These are phyloP conservation scores for Lindbergichthys nudifrons DNA, from an alignment of 2,797 vertebrate genomes.

Conservation along the genomic window DNA sequence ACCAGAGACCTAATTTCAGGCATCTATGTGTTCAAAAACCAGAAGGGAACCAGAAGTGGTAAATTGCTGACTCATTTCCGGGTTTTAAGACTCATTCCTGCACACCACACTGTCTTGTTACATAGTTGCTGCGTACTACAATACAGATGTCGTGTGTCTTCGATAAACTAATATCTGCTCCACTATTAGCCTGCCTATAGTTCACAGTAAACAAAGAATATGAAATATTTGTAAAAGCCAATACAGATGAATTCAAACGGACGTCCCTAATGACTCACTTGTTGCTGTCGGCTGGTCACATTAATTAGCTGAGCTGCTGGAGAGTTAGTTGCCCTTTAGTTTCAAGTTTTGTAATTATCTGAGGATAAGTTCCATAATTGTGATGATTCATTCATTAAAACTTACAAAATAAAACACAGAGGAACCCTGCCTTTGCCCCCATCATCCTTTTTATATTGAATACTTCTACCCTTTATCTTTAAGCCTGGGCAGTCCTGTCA, in stretches of 20 bases:
- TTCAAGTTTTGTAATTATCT: background rate
- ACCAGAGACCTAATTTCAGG: too few species aligned
- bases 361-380: background rate
- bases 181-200: background rate
- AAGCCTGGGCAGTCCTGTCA: background rate
- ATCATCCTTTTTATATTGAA: background rate
- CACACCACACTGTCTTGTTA: too few species aligned
- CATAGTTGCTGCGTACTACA: background rate
- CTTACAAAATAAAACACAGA: background rate
- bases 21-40: too few species aligned
- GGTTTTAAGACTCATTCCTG: too few species aligned
- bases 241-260: background rate
- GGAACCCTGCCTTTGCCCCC: background rate
- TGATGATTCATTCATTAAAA: conserved; percentile 22
- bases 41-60: too few species aligned
- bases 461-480: conserved; percentile 1
- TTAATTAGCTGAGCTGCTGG: background rate
- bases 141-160: too few species aligned
- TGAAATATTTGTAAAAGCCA: background rate
- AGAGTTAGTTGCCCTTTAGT: background rate
- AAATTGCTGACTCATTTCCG: too few species aligned
- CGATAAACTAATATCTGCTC: background rate
- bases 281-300: background rate
- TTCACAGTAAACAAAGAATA: background rate
- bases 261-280: background rate